A percentile compares a stretch with the other conserved stretches of the same genome.
Evolutionary conservation across 2,113 vertebrate genomes (phyloP).

Genomic region (Penelope pileata): DNA sequence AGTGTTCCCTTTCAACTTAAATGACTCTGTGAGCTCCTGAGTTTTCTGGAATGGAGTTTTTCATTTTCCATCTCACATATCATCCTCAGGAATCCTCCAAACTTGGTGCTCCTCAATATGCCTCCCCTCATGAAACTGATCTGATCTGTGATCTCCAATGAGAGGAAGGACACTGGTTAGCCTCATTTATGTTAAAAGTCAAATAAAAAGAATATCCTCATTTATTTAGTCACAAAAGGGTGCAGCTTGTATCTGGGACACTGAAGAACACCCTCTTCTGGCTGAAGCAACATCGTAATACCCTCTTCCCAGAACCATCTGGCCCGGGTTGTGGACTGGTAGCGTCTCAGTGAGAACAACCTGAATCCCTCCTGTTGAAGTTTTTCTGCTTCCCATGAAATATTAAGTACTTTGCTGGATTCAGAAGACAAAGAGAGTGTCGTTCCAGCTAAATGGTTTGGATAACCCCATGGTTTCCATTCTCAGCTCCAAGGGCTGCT

Average conservation of each 20-base stretch:
- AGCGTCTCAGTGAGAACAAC: accelerated
- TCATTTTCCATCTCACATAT: neutral
- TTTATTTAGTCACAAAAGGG: neutral
- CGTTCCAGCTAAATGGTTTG: neutral
- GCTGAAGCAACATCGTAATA: neutral
- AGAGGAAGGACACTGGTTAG: neutral
- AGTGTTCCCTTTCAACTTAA: neutral
- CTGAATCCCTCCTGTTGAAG: neutral
- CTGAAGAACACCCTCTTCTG: neutral
- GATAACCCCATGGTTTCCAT: neutral
- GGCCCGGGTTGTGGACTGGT: neutral
- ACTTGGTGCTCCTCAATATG: accelerated
- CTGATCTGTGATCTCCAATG: neutral
- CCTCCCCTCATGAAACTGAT: neutral
- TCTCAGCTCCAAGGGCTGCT: neutral
- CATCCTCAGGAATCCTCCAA: neutral
- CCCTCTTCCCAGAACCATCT: neutral
- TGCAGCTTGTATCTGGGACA: neutral
- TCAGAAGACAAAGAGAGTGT: neutral
- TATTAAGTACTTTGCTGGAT: neutral
- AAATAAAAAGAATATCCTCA: neutral
- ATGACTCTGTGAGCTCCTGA: neutral
- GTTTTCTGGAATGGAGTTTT: neutral
- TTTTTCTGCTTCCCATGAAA: neutral
- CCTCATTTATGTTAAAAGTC: neutral